Conservation (phyloP, 2,888 invertebrate species). For the Vanessa cardui region DNA sequence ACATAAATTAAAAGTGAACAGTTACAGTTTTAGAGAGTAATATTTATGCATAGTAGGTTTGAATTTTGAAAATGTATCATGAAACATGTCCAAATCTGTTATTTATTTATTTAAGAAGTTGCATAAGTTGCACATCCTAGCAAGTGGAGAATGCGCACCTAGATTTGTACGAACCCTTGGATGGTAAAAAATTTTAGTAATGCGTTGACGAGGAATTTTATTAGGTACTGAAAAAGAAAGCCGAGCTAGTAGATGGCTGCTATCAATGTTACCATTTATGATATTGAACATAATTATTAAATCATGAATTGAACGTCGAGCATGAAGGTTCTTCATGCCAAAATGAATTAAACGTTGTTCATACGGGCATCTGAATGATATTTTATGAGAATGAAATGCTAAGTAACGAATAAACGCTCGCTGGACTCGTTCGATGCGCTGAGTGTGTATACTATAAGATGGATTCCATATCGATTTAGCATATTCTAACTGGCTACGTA, state of each 20-base stretch:
- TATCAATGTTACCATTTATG: not conserved
- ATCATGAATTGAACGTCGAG: conserved; percentile 11
- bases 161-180: not conserved
- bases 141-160: conserved; percentile 1
- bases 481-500: not conserved
- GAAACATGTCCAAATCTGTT: not conserved
- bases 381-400: conserved; percentile 8
- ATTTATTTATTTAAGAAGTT: not conserved
- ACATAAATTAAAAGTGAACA: not conserved
- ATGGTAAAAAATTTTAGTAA: conserved; percentile 1
- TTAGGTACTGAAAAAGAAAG: not conserved
- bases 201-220: too few relatives aligned
- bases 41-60: not conserved
- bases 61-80: not conserved
- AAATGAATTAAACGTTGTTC: conserved; percentile 11
- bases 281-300: conserved; percentile 3
- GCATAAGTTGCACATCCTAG: not conserved
- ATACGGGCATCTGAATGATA: conserved; percentile 10
- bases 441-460: not conserved
- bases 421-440: conserved; percentile 9
- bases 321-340: conserved; percentile 8
- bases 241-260: not conserved
- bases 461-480: not conserved
- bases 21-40: not conserved
- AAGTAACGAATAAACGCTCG: conserved; percentile 10